Conservation (phyloP, 1,140 invertebrate species). For the Gerris buenoi region DNA sequence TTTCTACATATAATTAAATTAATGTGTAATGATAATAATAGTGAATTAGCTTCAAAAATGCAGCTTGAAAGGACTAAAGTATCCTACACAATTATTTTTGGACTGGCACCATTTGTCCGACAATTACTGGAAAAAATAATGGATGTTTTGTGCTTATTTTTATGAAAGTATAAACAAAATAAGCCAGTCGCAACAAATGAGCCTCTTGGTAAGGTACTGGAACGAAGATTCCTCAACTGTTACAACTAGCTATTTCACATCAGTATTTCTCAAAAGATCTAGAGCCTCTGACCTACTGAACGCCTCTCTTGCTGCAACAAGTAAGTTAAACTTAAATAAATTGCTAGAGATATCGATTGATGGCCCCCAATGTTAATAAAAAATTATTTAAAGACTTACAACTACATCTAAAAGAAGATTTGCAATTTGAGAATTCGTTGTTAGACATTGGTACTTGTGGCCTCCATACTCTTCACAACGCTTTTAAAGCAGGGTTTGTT, state of each 20-base stretch:
- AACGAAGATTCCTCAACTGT: background rate
- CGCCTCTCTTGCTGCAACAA: background rate
- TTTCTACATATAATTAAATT: background rate
- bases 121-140: background rate
- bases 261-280: background rate
- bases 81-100: background rate
- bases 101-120: background rate
- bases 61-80: background rate
- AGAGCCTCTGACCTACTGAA: background rate
- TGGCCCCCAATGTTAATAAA: background rate
- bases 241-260: background rate
- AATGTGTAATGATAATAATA: background rate
- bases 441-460: conserved; percentile 13
- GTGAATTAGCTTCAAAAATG: background rate
- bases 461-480: conserved; percentile 19
- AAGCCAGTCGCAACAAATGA: background rate
- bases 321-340: background rate
- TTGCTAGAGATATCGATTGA: background rate
- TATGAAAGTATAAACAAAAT: background rate
- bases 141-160: background rate
- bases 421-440: background rate
- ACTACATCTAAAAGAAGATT: background rate
- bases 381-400: background rate
- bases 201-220: background rate
- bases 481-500: conserved; percentile 21